These are phyloP conservation scores for Drosophila albomicans DNA, from an alignment of 1,140 invertebrate species.

Conservation along the genomic window DNA sequence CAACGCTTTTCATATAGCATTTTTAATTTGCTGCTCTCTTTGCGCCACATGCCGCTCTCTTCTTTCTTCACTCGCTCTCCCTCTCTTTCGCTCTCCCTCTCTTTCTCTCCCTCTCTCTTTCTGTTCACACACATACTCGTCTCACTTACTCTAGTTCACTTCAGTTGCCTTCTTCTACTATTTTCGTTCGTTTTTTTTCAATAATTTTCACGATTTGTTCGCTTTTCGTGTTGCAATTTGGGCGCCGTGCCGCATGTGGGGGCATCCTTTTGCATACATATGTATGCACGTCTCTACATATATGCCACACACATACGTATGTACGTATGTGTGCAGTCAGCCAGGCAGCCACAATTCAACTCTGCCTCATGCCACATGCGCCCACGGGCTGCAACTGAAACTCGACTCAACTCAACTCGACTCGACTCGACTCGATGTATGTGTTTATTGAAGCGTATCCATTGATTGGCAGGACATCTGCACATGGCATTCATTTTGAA, in stretches of 20 bases:
- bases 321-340: slow-evolving; percentile 34
- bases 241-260: slow-evolving; percentile 23
- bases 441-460: slow-evolving; percentile 84
- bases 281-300: not conserved
- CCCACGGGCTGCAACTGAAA: slow-evolving; percentile 44
- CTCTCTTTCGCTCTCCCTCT: slow-evolving; percentile 15
- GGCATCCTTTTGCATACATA: slow-evolving; percentile 46
- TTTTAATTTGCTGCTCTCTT: slow-evolving; percentile 70
- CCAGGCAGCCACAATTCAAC: slow-evolving; percentile 46
- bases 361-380: not conserved
- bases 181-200: slow-evolving; percentile 54
- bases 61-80: slow-evolving; percentile 15
- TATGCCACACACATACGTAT: not conserved
- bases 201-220: slow-evolving; percentile 80
- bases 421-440: slow-evolving; percentile 63
- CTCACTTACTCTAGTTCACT: slow-evolving; percentile 3
- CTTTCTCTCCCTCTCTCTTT: not conserved
- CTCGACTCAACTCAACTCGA: slow-evolving; percentile 46
- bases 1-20: slow-evolving; percentile 59
- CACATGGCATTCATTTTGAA: slow-evolving; percentile 84
- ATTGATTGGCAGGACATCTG: slow-evolving; percentile 85
- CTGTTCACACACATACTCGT: not conserved
- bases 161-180: not conserved
- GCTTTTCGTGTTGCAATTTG: slow-evolving; percentile 76
- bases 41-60: slow-evolving; percentile 30